Conservation (phyloP, 2,113 vertebrate species). For the Aldabrachelys gigantea region DNA sequence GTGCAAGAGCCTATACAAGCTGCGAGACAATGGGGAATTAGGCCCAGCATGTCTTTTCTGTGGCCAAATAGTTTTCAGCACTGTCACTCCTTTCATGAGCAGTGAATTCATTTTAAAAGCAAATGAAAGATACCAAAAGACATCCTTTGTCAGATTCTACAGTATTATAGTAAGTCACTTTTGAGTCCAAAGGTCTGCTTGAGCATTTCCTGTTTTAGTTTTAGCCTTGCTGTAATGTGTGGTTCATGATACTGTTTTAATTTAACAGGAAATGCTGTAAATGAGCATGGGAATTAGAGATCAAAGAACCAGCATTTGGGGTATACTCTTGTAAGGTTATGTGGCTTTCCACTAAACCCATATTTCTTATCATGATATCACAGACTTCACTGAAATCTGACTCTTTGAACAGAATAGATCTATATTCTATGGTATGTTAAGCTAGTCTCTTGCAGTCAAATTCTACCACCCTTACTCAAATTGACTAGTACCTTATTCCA, state of each 20-base stretch:
- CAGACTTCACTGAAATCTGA: neutral
- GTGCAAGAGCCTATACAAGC: neutral
- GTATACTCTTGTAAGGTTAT: neutral
- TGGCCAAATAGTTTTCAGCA: neutral
- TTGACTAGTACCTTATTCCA: neutral
- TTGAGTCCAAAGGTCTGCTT: neutral
- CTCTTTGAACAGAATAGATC: neutral
- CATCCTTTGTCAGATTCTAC: neutral
- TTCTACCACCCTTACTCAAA: neutral
- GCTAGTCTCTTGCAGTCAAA: neutral
- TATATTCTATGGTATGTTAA: neutral
- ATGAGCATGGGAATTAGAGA: neutral
- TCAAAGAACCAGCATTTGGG: neutral
- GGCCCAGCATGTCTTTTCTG: neutral
- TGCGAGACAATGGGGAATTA: neutral
- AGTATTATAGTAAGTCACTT: constrained; percentile 11
- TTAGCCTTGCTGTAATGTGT: constrained; percentile 7
- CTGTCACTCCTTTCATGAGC: neutral
- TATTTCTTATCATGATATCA: neutral
- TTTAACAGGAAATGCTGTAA: neutral
- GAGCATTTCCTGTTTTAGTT: constrained; percentile 57
- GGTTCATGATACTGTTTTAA: neutral
- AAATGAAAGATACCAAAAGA: neutral
- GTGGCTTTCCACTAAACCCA: neutral
- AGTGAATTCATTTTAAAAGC: neutral